Conservation (phyloP, 2,888 invertebrate genomes). For the Thecophora atra region DNA sequence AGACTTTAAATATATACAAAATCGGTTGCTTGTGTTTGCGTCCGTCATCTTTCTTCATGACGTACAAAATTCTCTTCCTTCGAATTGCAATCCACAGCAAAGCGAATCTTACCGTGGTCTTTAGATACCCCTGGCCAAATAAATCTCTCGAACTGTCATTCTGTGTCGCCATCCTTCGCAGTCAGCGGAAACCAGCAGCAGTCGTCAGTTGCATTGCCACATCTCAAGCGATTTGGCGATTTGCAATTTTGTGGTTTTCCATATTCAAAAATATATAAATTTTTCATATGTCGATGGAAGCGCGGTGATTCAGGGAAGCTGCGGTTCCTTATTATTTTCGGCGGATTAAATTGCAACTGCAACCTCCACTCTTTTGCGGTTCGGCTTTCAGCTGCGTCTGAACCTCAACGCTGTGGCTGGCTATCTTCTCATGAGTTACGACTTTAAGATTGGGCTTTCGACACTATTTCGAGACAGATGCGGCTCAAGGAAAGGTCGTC, state of each 20-base stretch:
- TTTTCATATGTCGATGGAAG: slow-evolving; percentile 53
- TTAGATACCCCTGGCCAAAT: slow-evolving; percentile 46
- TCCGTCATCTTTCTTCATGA: background rate
- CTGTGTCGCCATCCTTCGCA: slow-evolving; percentile 59
- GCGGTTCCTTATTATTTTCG: too few species aligned
- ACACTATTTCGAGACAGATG: slow-evolving; percentile 51
- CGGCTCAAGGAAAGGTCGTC: background rate
- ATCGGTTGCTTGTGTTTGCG: too few species aligned
- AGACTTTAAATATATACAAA: background rate
- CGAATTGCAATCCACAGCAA: slow-evolving; percentile 11
- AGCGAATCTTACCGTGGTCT: slow-evolving; percentile 32
- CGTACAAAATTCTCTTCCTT: background rate
- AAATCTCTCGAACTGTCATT: slow-evolving; percentile 62
- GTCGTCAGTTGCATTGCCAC: background rate
- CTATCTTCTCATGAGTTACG: slow-evolving; percentile 58
- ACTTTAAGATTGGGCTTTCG: slow-evolving; percentile 64
- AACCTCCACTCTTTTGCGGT: slow-evolving; percentile 42
- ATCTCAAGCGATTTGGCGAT: slow-evolving; percentile 39
- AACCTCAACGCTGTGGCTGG: slow-evolving; percentile 22
- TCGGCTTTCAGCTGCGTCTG: slow-evolving; percentile 18
- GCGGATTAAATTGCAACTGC: slow-evolving; percentile 49
- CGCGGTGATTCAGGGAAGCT: too few species aligned
- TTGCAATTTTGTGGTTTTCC: slow-evolving; percentile 58
- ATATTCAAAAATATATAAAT: slow-evolving; percentile 53
- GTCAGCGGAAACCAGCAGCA: background rate